These are phyloP conservation scores for Polyergus mexicanus DNA, from an alignment of 1,140 invertebrate species.

Conservation along the genomic window DNA sequence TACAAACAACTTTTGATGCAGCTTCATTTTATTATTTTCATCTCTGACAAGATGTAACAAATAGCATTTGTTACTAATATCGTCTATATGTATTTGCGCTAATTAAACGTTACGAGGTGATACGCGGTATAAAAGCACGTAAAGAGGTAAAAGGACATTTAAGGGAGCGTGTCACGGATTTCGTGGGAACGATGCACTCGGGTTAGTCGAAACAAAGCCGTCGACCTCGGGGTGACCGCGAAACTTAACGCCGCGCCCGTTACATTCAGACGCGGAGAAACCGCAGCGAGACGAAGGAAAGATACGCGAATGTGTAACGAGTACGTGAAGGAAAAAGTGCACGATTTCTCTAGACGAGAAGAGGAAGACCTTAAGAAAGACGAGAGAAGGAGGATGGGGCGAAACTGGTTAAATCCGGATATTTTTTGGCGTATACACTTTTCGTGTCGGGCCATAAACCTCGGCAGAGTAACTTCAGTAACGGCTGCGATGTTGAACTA, in stretches of 20 bases:
- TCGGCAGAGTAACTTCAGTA: constrained; percentile 19
- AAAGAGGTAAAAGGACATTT: constrained; percentile 41
- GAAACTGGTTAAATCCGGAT: constrained; percentile 39
- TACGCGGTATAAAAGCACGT: constrained; percentile 2
- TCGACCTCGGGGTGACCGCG: constrained; percentile 77
- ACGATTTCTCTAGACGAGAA: neutral
- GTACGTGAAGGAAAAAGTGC: constrained; percentile 19
- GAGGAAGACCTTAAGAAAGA: neutral
- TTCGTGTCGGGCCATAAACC: constrained; percentile 7
- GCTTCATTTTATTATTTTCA: neutral
- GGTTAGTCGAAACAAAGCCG: constrained; percentile 78
- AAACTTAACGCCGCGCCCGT: constrained; percentile 80
- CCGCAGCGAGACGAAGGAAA: constrained; percentile 26
- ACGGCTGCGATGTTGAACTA: constrained; percentile 26
- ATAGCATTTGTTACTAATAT: neutral
- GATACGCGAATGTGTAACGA: constrained; percentile 28
- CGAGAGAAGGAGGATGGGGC: neutral
- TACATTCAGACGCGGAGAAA: constrained; percentile 73
- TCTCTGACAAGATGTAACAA: neutral
- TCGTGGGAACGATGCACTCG: constrained; percentile 75
- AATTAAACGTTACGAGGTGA: constrained; percentile 29
- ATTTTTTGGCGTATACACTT: constrained; percentile 22
- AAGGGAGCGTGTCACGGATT: constrained; percentile 60
- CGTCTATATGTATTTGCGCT: neutral
- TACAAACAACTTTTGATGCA: constrained; percentile 8